Base-by-base conservation (phyloP, 2,888 invertebrate genomes). In the Acheta domesticus region DNA sequence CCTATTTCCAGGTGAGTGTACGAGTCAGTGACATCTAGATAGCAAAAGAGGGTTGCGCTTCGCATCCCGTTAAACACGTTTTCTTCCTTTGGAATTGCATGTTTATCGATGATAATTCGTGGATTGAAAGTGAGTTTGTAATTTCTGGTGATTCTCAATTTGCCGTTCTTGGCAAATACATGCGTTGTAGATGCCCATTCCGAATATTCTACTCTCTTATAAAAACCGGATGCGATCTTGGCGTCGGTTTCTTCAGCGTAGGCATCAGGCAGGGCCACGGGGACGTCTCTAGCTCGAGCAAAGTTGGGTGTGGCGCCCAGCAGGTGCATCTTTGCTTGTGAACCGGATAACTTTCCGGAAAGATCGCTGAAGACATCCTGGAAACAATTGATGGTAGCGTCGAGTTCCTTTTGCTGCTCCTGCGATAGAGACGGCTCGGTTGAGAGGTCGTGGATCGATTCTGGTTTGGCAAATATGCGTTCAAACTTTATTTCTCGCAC, bases 181-280 rank as follows among this genome's bases (percentile, higher is more conserved):
- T n/a, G n/a, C n/a, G n/a, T n/a, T n/a, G n/a, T n/a, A n/a, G n/a
- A n/a, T n/a, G n/a, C n/a, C n/a, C n/a, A n/a, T 82, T 79, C 81
- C 78, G 11, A 83, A 78, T 81, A 81, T 14, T 83, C 81, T 1
- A 83, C 82, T 77, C 77, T 81, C 79, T 83, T 79, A 80, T 83
- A 83, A 20, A 83, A 81, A 1, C 83, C 83, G 49, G 82, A 82
- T 48, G 81, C 62, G 48, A 83, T 80, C 75, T 82, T 83, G 1
- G 81, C 77, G 14, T 83, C 81, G 14, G 83, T 82, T 78, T 81
- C 81, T 49, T 79, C 75, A 1, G 81, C 82, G 76, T 82, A 82
- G 16, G 81, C 78, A 20, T 80, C 80, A 20, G 80, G 80, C 5
- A 83, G 80, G 11, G 82, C 81, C 14, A 77, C 48, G 8, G 82